These are phyloP conservation scores for Sphenodon punctatus DNA, from an alignment of 2,797 vertebrate genomes.

Conservation along the genomic window DNA sequence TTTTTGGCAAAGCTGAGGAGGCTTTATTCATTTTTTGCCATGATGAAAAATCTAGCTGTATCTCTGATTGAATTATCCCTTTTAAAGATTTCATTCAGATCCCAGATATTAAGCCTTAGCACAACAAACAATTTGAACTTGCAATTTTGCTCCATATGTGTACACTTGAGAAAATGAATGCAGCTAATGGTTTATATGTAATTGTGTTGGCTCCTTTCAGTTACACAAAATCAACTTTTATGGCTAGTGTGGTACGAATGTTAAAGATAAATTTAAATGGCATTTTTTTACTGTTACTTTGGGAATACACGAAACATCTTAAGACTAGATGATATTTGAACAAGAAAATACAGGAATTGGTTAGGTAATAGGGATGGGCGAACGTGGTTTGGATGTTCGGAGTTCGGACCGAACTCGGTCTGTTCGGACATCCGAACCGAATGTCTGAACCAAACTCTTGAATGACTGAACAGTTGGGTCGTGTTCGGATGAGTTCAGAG, in stretches of 20 bases:
- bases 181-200: slow-evolving; percentile 29
- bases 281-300: not conserved
- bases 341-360: not conserved
- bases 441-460: too few species aligned
- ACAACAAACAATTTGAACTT: not conserved
- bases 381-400: too few species aligned
- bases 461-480: too few species aligned
- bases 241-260: not conserved
- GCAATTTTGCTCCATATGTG: not conserved
- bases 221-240: slow-evolving; percentile 43
- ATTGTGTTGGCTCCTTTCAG: slow-evolving; percentile 33
- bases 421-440: too few species aligned
- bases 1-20: not conserved
- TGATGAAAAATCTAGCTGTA: not conserved
- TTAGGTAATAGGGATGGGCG: too few species aligned
- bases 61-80: not conserved
- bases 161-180: slow-evolving; percentile 27
- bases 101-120: not conserved
- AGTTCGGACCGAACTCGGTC: too few species aligned
- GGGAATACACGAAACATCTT: not conserved
- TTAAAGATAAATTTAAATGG: not conserved
- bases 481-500: too few species aligned
- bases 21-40: not conserved
- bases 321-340: not conserved
- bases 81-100: not conserved